Base-by-base conservation (phyloP, 2,113 vertebrate genomes). In the Sapayoa aenigma region DNA sequence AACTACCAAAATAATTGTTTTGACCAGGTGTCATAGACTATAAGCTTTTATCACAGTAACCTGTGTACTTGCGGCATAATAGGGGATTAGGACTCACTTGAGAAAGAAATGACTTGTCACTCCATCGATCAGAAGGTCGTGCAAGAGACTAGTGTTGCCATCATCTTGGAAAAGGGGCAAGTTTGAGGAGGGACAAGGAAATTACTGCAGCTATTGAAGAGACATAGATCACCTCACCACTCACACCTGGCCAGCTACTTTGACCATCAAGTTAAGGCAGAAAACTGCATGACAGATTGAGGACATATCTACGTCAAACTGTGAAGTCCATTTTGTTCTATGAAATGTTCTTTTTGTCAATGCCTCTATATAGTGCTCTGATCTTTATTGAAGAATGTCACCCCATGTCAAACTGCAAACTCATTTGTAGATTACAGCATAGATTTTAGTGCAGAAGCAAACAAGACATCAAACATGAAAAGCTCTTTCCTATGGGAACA, bases 71-170 rank as follows among this genome's bases (percentile, higher is more conserved):
- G 72, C 95, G 94, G 93, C 90, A 81, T 92, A 96, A 96, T 75
- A 96, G 90, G 85, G 95, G 95, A 96, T 96, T 97, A 96, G 79
- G 72, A 72, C 90, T 95, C 92, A 94, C 92, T 92, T 96, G 92
- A 97, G 92, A 88, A 97, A 96, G 95, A 97, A 96, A 95, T 75
- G 93, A 60, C 90, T 95, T 96, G 96, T 96, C 94, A 97, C 44
- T 96, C 92, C 93, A 94, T 94, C 21, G 44, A 96, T 96, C 94
- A 93, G 93, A 88, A 90, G 83, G 93, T 94, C n/a, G 2, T 25
- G 89, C 65, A 46, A 65, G 68, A 84, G 82, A 91, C 78, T n/a
- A 44, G 63, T 1, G 0, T 88, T 88, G 72, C 72, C 68, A 89
- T 95, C 92, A 35, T 89, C 76, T 63, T 75, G 90, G 79, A 86